A percentile compares a stretch with the other conserved stretches of the same genome.
Conservation (phyloP, 2,888 invertebrate species). For the Drosophila barbarae region DNA sequence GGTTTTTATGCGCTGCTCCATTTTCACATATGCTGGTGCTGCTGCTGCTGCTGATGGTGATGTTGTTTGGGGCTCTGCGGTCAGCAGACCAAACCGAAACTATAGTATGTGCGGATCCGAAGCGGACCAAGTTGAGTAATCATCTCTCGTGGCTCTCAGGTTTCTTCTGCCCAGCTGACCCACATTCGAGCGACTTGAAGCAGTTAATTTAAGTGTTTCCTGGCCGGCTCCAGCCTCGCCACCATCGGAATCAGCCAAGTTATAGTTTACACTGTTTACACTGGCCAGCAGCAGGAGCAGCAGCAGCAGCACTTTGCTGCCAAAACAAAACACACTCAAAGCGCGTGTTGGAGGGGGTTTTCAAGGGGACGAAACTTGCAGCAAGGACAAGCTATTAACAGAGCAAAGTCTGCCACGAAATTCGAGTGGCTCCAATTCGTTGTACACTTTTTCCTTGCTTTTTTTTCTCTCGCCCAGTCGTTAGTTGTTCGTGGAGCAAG, state of each 20-base stretch:
- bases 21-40: constrained; percentile 50
- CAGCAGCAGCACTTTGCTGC: constrained; percentile 59
- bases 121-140: constrained; percentile 62
- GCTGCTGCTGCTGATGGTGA: constrained; percentile 19
- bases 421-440: constrained; percentile 58
- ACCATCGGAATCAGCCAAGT: constrained; percentile 47
- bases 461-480: constrained; percentile 3
- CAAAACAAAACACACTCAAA: constrained; percentile 67
- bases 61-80: constrained; percentile 49
- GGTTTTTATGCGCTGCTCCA: constrained; percentile 62
- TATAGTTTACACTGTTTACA: constrained; percentile 74
- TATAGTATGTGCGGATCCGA: constrained; percentile 21
- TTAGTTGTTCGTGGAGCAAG: constrained; percentile 50
- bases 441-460: constrained; percentile 25
- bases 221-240: constrained; percentile 46
- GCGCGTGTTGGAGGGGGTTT: neutral
- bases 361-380: constrained; percentile 38
- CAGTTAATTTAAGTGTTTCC: constrained; percentile 74
- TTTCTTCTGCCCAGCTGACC: constrained; percentile 66
- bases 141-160: constrained; percentile 66
- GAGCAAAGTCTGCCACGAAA: constrained; percentile 48
- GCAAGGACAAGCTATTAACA: constrained; percentile 65
- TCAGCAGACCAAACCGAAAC: constrained; percentile 46
- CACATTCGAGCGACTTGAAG: constrained; percentile 61
- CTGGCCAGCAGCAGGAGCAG: constrained; percentile 40